Percentiles rank a stretch among this genome's conserved stretches.
phyloP scores from a whole-genome alignment of 2,797 vertebrate genomes.

The Tachyglossus aculeatus region DNA sequence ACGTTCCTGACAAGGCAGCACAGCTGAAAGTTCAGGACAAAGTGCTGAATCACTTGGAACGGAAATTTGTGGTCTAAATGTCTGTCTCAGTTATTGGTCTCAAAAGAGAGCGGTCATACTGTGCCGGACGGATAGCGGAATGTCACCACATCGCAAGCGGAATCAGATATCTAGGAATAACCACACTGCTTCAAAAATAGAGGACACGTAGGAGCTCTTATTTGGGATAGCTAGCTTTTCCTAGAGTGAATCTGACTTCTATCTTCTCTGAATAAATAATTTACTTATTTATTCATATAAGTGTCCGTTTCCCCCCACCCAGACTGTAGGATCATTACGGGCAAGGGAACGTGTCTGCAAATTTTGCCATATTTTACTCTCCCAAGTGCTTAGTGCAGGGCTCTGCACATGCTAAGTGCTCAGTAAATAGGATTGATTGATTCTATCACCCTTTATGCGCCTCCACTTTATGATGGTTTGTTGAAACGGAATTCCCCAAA shows the following conservation, averaged over 20 bases:
- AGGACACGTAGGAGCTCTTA: not conserved
- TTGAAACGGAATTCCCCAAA: not conserved
- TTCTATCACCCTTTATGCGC: too few relatives aligned
- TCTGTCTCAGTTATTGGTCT: constrained; percentile 46
- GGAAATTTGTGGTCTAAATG: constrained; percentile 58
- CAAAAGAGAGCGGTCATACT: constrained; percentile 35
- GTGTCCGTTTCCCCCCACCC: too few relatives aligned
- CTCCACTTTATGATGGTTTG: too few relatives aligned
- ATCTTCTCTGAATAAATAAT: not conserved
- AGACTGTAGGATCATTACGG: too few relatives aligned
- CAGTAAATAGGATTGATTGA: too few relatives aligned
- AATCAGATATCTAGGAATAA: constrained; percentile 44
- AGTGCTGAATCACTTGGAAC: constrained; percentile 50
- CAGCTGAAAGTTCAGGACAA: constrained; percentile 31
- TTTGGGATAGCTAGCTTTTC: not conserved
- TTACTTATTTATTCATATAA: not conserved
- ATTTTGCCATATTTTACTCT: too few relatives aligned
- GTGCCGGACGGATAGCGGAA: constrained; percentile 53
- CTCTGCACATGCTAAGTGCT: too few relatives aligned
- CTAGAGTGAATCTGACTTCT: not conserved
- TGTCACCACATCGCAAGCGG: constrained; percentile 17
- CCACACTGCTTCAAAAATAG: constrained; percentile 3
- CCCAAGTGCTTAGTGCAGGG: too few relatives aligned
- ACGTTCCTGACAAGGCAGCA: constrained; percentile 4
- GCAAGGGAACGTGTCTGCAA: too few relatives aligned